Evolutionary conservation across 2,888 invertebrate genomes (phyloP).

Genomic region (Amiota minor): DNA sequence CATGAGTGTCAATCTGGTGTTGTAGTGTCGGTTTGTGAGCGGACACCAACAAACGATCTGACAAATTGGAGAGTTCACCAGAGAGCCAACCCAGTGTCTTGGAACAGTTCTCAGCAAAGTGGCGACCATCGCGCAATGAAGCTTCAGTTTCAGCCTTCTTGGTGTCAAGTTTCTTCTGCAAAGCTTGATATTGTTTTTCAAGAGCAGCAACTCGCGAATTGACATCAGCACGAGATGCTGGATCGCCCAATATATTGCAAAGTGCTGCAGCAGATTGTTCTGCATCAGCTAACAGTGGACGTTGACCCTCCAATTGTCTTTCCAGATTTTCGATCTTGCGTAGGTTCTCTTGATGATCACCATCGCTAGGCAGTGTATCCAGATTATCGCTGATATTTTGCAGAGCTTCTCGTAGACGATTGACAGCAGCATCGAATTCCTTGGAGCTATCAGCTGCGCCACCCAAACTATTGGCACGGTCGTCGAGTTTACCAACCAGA

Average conservation of each 20-base stretch:
- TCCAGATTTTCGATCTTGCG: constrained; percentile 91
- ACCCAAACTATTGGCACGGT: constrained; percentile 90
- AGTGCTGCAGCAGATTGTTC: constrained; percentile 92
- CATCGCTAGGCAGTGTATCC: constrained; percentile 85
- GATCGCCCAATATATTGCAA: constrained; percentile 89
- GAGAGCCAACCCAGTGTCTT: constrained; percentile 93
- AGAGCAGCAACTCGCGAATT: constrained; percentile 89
- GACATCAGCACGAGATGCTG: constrained; percentile 92
- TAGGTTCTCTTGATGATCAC: constrained; percentile 89
- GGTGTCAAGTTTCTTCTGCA: constrained; percentile 92
- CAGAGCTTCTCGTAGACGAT: constrained; percentile 88
- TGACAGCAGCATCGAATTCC: constrained; percentile 91
- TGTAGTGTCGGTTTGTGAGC: constrained; percentile 87
- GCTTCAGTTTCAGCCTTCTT: constrained; percentile 93
- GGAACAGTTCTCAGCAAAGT: constrained; percentile 90
- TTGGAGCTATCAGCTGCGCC: constrained; percentile 94
- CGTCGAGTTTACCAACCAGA: constrained; percentile 84
- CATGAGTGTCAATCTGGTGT: constrained; percentile 90
- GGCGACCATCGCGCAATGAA: constrained; percentile 88
- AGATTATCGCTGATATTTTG: constrained; percentile 90
- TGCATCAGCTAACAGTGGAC: constrained; percentile 89
- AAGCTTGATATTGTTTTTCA: constrained; percentile 89
- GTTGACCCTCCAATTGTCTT: constrained; percentile 89
- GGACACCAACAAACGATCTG: constrained; percentile 87
- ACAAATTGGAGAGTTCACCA: constrained; percentile 83